phyloP scores from a whole-genome alignment of 2,797 vertebrate species.

The Cichlasoma orientale region DNA sequence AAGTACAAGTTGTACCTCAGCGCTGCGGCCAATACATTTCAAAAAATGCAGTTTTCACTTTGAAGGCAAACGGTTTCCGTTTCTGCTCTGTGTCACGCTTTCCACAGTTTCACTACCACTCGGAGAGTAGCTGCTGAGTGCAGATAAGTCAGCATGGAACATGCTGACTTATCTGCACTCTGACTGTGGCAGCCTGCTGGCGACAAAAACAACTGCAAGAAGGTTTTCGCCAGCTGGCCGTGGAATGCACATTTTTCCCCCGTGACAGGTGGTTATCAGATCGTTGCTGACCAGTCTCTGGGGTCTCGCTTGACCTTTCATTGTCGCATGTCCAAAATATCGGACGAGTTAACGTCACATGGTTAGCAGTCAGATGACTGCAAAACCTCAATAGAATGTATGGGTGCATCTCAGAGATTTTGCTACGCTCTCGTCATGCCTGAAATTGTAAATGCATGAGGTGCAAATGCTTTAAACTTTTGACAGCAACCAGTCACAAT shows the following conservation, averaged over 20 bases:
- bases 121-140: not conserved
- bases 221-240: not conserved
- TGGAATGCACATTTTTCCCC: not conserved
- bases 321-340: not conserved
- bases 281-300: not conserved
- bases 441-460: not conserved
- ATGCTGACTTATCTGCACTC: not conserved
- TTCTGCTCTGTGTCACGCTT: not conserved
- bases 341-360: not conserved
- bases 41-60: not conserved
- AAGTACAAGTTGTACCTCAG: not conserved
- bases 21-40: not conserved
- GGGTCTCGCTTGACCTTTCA: not conserved
- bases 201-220: not conserved
- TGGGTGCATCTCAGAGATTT: not conserved
- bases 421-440: too few relatives aligned
- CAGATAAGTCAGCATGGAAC: not conserved
- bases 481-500: not conserved
- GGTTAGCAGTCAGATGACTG: not conserved
- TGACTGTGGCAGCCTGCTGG: not conserved
- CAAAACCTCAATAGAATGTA: not conserved
- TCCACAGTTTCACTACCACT: not conserved
- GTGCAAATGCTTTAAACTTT: not conserved
- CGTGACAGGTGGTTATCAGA: not conserved
- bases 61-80: accelerated